Conservation (phyloP, 2,797 vertebrate genomes). For the Carcharodon carcharias region DNA sequence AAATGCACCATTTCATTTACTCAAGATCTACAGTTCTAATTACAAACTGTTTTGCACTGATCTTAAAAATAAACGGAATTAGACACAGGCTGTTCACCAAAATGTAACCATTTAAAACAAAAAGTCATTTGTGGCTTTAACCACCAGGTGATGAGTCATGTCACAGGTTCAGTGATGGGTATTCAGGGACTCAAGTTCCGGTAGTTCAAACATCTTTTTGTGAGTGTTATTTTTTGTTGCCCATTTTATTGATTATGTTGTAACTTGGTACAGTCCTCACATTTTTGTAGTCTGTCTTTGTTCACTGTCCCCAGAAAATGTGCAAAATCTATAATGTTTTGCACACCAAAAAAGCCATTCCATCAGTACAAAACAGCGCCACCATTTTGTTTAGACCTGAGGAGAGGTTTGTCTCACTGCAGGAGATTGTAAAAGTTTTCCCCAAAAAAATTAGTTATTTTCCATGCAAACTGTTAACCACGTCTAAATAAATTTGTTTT, state of each 20-base stretch:
- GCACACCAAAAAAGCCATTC: neutral
- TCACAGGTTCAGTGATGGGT: neutral
- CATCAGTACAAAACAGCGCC: neutral
- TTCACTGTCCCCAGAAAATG: neutral
- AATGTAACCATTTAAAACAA: neutral
- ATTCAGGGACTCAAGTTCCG: neutral
- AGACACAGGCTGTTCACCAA: neutral
- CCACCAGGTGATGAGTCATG: neutral
- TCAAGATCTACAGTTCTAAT: conserved; percentile 6
- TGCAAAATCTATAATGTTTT: neutral
- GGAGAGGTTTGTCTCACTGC: neutral
- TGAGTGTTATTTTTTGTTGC: neutral
- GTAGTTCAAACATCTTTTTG: neutral
- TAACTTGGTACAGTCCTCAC: neutral
- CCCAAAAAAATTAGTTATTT: neutral
- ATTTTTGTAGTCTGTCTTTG: neutral
- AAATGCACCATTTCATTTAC: neutral
- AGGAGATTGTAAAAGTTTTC: neutral
- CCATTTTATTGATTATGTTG: conserved; percentile 5
- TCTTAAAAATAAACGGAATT: conserved; percentile 17
- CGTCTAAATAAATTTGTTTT: neutral
- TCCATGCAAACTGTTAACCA: neutral
- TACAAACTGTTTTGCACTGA: conserved; percentile 36
- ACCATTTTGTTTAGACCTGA: neutral
- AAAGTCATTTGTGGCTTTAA: neutral